Percentiles rank a stretch among this genome's conserved stretches.
These are phyloP conservation scores for Tetheella fluctuosa DNA, from an alignment of 2,888 invertebrate genomes.

Conservation along the genomic window DNA sequence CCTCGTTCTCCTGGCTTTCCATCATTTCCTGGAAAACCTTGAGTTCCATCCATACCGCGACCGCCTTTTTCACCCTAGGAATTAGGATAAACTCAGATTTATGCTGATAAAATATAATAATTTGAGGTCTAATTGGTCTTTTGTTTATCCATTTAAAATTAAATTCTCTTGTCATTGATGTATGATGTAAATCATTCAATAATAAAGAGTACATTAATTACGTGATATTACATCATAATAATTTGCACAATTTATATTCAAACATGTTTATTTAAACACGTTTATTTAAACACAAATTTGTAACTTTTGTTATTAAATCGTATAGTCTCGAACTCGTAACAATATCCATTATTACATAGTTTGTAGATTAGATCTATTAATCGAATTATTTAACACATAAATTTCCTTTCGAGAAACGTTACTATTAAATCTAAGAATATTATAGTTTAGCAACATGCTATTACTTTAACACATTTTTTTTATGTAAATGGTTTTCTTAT, in stretches of 20 bases:
- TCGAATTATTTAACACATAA: not conserved
- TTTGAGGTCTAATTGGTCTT: not conserved
- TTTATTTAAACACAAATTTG: too few relatives aligned
- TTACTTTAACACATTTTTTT: slow-evolving; percentile 12
- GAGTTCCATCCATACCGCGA: slow-evolving; percentile 86
- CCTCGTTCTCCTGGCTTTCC: slow-evolving; percentile 87
- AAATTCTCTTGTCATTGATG: too few relatives aligned
- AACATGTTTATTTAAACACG: too few relatives aligned
- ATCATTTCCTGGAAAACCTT: slow-evolving; percentile 87
- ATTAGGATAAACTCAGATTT: slow-evolving; percentile 12
- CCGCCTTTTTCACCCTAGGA: slow-evolving; percentile 86
- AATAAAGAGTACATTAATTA: too few relatives aligned
- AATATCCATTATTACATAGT: too few relatives aligned
- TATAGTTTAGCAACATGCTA: not conserved
- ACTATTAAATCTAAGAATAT: not conserved
- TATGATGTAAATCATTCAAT: too few relatives aligned
- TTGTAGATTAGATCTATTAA: too few relatives aligned
- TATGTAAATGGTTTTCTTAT: slow-evolving; percentile 6
- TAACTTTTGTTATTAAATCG: too few relatives aligned
- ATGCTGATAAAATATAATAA: not conserved
- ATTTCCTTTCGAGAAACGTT: not conserved
- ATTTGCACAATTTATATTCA: too few relatives aligned
- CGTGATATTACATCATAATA: too few relatives aligned
- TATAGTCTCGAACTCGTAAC: too few relatives aligned
- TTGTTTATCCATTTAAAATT: too few relatives aligned